Evolutionary conservation across 2,888 invertebrate genomes (phyloP), one percentile per base, ranked within the genome.

Genomic region (Anoplius nigerrimus): DNA sequence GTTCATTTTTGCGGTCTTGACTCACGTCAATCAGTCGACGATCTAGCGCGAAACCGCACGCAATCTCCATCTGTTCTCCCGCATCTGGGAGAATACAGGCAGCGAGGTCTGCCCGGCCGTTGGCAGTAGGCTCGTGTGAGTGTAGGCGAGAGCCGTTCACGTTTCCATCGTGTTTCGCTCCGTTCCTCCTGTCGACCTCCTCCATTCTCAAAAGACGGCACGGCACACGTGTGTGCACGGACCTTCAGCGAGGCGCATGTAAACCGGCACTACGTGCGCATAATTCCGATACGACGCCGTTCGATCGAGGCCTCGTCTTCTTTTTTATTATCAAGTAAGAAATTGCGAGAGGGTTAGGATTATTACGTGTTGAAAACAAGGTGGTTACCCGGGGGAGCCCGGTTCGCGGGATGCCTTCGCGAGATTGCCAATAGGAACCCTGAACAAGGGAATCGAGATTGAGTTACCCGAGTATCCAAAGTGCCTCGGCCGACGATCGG

Each of bases 41-140:
- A 78, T 77, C 78, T 76, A 73, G 73, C 59, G 79, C 67, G 71
- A 82, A 82, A 84, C 80, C 82, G 69, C 83, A 82, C 75, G 71
- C 79, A 76, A 78, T 78, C 74, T 76, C 71, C 67, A 67, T 76
- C 75, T 66, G 76, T 72, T 62, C 69, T 60, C 45, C 58, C 64
- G 63, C 66, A 66, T 77, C 64, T 71, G 77, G 65, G 58, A 56
- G 60, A 56, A 58, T 34, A 34, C 34, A 34, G 4, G 8, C 34
- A 34, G 65, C 65, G 53, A n/a, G 16, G 16, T 27, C 53, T n/a
- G n/a, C n/a, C n/a, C n/a, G n/a, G 21, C 0, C n/a, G 54, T 22
- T 54, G 54, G 27, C 6, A 11, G 34, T 6, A 34, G 20, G 22
- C 15, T 8, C 53, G 53, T 53, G 21, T 24, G 6, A 21, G 53